A percentile compares a stretch with the other conserved stretches of the same genome.
These are phyloP conservation scores for Drosophila emarginata DNA, from an alignment of 2,888 invertebrate genomes.

Conservation along the genomic window DNA sequence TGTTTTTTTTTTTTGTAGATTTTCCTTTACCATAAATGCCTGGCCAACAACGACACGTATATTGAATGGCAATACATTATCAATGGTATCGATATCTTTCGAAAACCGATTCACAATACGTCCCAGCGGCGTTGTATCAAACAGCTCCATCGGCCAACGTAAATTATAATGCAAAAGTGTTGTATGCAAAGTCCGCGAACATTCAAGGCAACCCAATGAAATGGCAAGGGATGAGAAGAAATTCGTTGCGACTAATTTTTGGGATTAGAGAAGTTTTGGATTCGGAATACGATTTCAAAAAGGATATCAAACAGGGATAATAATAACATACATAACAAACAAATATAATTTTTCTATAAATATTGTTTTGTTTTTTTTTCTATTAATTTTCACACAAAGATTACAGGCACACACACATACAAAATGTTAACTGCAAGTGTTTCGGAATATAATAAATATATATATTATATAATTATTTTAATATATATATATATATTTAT, in stretches of 20 bases:
- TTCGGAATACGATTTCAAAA: neutral
- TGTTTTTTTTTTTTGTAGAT: neutral
- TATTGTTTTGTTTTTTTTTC: neutral
- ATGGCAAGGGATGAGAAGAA: constrained; percentile 81
- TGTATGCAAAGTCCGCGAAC: constrained; percentile 86
- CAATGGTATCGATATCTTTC: constrained; percentile 85
- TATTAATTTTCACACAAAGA: neutral
- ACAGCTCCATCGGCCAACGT: constrained; percentile 88
- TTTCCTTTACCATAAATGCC: constrained; percentile 82
- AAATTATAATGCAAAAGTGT: constrained; percentile 86
- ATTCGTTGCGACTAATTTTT: constrained; percentile 74
- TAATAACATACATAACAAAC: constrained; percentile 1
- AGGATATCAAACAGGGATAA: constrained; percentile 2
- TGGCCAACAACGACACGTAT: constrained; percentile 81
- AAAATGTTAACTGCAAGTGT: neutral
- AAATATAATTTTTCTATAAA: neutral
- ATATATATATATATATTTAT: no score
- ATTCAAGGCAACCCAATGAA: constrained; percentile 83
- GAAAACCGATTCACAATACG: constrained; percentile 88
- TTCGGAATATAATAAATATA: neutral
- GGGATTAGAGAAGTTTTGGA: constrained; percentile 1
- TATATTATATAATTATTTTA: neutral
- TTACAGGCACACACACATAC: constrained; percentile 4
- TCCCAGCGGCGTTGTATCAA: constrained; percentile 90
- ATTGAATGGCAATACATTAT: constrained; percentile 84